These are phyloP conservation scores for Dicyrtomina minuta DNA, from an alignment of 2,888 invertebrate species.

Conservation along the genomic window DNA sequence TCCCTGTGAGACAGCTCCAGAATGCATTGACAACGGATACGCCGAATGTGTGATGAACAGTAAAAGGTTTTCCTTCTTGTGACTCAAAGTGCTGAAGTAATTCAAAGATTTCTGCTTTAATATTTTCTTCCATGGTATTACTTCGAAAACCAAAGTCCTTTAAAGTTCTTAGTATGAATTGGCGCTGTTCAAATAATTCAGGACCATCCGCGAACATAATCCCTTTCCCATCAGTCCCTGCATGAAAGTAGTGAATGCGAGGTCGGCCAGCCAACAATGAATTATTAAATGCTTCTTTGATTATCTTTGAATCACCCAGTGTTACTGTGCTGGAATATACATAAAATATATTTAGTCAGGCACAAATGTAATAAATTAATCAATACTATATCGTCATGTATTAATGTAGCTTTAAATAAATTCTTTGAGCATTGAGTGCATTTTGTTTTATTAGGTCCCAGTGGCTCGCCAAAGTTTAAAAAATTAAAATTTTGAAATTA, in stretches of 20 bases:
- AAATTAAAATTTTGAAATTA: too few species aligned
- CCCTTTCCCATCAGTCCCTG: not conserved
- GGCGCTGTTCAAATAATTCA: not conserved
- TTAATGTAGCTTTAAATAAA: too few species aligned
- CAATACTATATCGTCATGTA: too few species aligned
- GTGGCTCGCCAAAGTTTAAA: too few species aligned
- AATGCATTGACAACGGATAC: not conserved
- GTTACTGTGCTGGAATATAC: not conserved
- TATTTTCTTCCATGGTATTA: not conserved
- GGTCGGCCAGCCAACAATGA: not conserved
- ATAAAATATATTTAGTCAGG: too few species aligned
- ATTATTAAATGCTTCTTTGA: not conserved
- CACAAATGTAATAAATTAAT: too few species aligned
- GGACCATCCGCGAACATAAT: not conserved
- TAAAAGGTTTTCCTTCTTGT: not conserved
- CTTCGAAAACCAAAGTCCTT: not conserved
- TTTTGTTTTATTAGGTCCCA: too few species aligned
- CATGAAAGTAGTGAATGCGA: not conserved
- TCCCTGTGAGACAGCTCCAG: not conserved
- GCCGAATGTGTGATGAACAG: not conserved
- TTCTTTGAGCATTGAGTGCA: too few species aligned
- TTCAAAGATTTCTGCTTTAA: not conserved
- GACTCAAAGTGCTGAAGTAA: not conserved
- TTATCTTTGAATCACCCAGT: not conserved
- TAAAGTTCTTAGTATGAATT: slow-evolving; percentile 2